phyloP scores from a whole-genome alignment of 1,140 invertebrate genomes.

The Drosophila bocki region DNA sequence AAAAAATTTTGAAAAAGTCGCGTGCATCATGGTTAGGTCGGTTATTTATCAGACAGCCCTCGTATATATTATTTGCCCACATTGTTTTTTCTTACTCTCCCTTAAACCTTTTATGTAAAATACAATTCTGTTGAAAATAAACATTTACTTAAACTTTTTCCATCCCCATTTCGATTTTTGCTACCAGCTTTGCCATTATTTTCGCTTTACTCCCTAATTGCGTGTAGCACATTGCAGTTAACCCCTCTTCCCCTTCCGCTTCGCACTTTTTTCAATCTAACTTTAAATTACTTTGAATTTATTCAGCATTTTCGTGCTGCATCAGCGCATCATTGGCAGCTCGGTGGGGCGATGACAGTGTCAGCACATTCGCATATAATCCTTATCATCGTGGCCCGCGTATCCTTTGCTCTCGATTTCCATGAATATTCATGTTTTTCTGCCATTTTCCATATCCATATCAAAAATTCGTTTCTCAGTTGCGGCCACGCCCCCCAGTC shows the following conservation, averaged over 20 bases:
- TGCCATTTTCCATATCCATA: slow-evolving; percentile 26
- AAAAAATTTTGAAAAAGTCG: too few species aligned
- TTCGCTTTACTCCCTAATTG: slow-evolving; percentile 25
- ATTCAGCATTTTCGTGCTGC: slow-evolving; percentile 32
- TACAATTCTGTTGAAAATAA: not conserved
- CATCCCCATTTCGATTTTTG: not conserved
- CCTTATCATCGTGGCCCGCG: slow-evolving; percentile 11
- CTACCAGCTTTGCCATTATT: slow-evolving; percentile 1
- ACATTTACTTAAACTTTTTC: not conserved
- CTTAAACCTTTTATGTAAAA: not conserved
- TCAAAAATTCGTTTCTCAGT: slow-evolving; percentile 11
- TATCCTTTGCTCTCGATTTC: slow-evolving; percentile 11
- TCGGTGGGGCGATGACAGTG: slow-evolving; percentile 14
- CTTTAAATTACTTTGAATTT: slow-evolving; percentile 48
- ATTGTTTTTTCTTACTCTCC: not conserved
- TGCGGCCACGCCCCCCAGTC: slow-evolving; percentile 11
- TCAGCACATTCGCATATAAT: slow-evolving; percentile 41
- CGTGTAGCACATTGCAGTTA: not conserved
- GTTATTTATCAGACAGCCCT: too few species aligned
- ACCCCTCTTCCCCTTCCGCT: not conserved
- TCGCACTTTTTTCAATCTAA: slow-evolving; percentile 20
- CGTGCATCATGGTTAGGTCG: too few species aligned
- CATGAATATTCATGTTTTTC: slow-evolving; percentile 37
- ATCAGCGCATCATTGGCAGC: slow-evolving; percentile 32
- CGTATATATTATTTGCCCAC: not conserved